Conservation (phyloP, 2,888 invertebrate genomes). For the Dynastes grantii region DNA sequence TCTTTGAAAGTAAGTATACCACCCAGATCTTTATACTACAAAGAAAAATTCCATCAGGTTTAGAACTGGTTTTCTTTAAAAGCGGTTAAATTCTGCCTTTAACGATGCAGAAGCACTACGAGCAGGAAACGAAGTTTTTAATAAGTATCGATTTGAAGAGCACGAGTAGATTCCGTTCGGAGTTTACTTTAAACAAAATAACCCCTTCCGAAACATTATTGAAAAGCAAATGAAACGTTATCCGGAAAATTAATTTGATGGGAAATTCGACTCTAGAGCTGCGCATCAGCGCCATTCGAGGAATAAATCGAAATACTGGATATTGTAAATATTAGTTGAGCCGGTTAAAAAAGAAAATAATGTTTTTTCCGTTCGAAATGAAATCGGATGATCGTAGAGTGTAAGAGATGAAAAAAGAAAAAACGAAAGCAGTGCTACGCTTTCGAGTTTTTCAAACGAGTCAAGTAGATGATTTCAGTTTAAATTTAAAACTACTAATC, state of each 20-base stretch:
- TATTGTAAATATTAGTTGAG: neutral
- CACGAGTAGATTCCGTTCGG: constrained; percentile 15
- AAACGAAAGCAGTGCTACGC: neutral
- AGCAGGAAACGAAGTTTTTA: constrained; percentile 1
- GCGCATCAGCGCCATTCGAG: neutral
- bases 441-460: neutral
- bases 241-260: constrained; percentile 25
- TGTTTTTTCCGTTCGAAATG: constrained; percentile 7
- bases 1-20: neutral
- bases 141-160: constrained; percentile 10
- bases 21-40: neutral
- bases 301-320: neutral
- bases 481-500: neutral
- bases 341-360: constrained; percentile 2
- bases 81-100: neutral
- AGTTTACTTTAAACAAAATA: constrained; percentile 27
- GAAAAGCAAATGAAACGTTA: constrained; percentile 24
- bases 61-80: constrained; percentile 4
- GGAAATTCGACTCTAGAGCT: neutral
- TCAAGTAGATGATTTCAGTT: neutral
- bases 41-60: constrained; percentile 2
- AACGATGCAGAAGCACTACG: neutral
- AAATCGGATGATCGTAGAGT: neutral
- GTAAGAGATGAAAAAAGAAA: neutral
- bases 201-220: constrained; percentile 26